Evolutionary conservation across 1,140 invertebrate genomes (phyloP).

Genomic region (Akabosia matsudoensis): DNA sequence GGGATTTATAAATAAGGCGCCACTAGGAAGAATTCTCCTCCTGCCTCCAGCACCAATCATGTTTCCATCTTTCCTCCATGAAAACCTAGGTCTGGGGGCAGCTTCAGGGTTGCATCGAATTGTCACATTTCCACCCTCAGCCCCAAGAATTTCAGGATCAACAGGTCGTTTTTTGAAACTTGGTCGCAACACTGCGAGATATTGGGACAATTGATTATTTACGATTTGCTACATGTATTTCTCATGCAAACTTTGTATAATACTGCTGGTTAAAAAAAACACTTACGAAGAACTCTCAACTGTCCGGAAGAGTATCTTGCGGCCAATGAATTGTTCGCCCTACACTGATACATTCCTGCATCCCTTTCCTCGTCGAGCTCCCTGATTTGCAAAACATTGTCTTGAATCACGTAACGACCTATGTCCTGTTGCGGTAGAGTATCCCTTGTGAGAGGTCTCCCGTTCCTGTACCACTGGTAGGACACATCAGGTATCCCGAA

Average conservation of each 20-base stretch:
- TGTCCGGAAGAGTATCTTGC: conserved; percentile 83
- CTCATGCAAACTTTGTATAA: neutral
- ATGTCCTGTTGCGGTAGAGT: conserved; percentile 65
- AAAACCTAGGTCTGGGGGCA: conserved; percentile 77
- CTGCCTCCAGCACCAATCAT: conserved; percentile 71
- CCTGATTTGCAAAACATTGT: conserved; percentile 82
- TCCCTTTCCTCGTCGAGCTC: conserved; percentile 73
- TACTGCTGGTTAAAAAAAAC: neutral
- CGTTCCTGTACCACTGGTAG: conserved; percentile 90
- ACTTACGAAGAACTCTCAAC: conserved; percentile 72
- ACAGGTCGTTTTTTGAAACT: conserved; percentile 86
- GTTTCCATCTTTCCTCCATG: conserved; percentile 87
- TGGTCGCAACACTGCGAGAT: conserved; percentile 69
- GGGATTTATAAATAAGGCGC: conserved; percentile 80
- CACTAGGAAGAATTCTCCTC: conserved; percentile 73
- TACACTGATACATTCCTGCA: conserved; percentile 94
- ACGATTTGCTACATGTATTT: neutral
- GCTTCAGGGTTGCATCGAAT: conserved; percentile 91
- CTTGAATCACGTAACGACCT: conserved; percentile 73
- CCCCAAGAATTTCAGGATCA: conserved; percentile 81
- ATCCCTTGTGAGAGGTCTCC: conserved; percentile 64
- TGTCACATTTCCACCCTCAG: conserved; percentile 85
- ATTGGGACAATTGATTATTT: conserved; percentile 32
- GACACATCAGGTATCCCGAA: conserved; percentile 91
- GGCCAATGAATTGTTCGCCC: conserved; percentile 83